These are phyloP conservation scores for Lonchura striata DNA, from an alignment of 2,113 vertebrate species.

Conservation along the genomic window DNA sequence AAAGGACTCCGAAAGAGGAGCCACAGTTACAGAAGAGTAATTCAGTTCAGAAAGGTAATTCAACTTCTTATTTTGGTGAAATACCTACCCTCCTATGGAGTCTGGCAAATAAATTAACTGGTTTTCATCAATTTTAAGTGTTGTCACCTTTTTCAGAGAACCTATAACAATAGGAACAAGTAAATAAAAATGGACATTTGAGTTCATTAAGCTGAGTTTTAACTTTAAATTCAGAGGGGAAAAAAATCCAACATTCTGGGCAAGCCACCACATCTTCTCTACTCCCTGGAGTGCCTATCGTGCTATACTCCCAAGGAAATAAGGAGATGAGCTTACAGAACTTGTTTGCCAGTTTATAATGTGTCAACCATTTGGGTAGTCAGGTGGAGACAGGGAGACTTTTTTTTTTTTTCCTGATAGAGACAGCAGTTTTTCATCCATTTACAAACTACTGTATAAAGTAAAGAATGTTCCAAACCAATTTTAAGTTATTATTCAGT, in stretches of 20 bases:
- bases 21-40: not conserved
- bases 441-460: not conserved
- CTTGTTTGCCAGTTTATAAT: not conserved
- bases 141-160: conserved; percentile 90
- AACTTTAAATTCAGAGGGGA: not conserved
- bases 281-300: not conserved
- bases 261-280: not conserved
- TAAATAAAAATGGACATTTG: not conserved
- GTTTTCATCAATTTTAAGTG: conserved; percentile 98
- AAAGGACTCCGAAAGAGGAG: not conserved
- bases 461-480: not conserved
- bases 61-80: not conserved
- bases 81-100: conserved; percentile 92
- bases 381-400: rapidly evolving
- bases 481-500: not conserved
- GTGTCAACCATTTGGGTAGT: not conserved
- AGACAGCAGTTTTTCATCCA: not conserved
- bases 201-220: not conserved
- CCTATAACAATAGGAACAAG: conserved; percentile 71
- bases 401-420: not conserved
- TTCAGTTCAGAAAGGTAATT: not conserved
- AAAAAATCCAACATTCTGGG: not conserved
- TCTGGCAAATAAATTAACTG: conserved; percentile 94
- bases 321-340: not conserved
- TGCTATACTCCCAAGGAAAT: not conserved